phyloP scores from a whole-genome alignment of 64 coral and sea anemone genomes.

The Anthopleura sola region DNA sequence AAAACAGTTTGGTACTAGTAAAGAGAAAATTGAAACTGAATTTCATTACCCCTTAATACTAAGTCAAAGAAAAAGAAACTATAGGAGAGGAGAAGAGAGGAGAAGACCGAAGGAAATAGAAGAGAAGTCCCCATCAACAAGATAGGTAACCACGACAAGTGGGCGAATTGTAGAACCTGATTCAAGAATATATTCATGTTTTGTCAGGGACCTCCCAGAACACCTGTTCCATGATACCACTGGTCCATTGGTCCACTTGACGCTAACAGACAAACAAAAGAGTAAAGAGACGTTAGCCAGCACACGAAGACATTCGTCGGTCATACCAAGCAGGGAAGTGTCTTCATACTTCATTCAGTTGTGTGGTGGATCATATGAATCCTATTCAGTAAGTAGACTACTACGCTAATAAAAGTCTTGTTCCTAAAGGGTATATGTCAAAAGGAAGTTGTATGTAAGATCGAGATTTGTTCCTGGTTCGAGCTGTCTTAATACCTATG shows the following conservation, averaged over 20 bases:
- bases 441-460: too few species aligned
- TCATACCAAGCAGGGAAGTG: not conserved
- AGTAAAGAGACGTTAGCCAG: not conserved
- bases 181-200: not conserved
- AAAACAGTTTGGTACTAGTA: too few species aligned
- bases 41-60: not conserved
- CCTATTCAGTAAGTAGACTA: not conserved
- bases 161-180: too few species aligned
- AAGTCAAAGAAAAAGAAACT: not conserved
- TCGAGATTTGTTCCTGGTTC: too few species aligned
- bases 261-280: conserved; percentile 8
- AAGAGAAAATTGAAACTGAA: not conserved
- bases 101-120: not conserved
- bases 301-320: not conserved
- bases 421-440: too few species aligned
- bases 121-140: not conserved
- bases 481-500: too few species aligned
- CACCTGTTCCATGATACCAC: not conserved
- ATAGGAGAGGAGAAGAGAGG: not conserved
- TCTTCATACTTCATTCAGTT: not conserved
- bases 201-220: conserved; percentile 14
- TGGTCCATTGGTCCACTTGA: conserved; percentile 21
- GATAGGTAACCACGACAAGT: too few species aligned
- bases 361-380: not conserved
- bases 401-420: not conserved